Percentiles rank a stretch among this genome's conserved stretches.
Evolutionary conservation across 2,797 vertebrate genomes (phyloP).

Genomic region (Danio choprae): DNA sequence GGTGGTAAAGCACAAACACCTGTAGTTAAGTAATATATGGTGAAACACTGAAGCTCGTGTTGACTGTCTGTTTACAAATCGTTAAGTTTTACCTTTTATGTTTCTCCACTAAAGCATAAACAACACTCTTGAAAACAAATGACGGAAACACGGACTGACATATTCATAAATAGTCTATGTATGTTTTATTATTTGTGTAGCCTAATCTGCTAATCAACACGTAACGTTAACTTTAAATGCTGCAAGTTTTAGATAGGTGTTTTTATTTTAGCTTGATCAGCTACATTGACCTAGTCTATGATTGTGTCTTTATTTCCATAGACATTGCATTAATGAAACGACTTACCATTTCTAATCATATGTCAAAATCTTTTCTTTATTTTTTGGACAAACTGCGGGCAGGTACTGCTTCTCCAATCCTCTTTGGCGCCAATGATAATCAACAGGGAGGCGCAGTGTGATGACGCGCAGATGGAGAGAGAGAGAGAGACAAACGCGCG

Average conservation of each 20-base stretch:
- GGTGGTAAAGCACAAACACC: neutral
- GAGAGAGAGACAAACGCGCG: neutral
- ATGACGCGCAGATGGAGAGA: slow-evolving; percentile 70
- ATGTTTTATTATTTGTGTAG: neutral
- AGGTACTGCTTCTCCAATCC: slow-evolving; percentile 36
- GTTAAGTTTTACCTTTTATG: neutral
- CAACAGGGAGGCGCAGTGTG: slow-evolving; percentile 72
- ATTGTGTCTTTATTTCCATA: neutral
- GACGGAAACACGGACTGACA: neutral
- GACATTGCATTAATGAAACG: neutral
- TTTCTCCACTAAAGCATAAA: neutral
- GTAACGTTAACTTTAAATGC: neutral
- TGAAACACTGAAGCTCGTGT: neutral
- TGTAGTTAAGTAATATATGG: neutral
- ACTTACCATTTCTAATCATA: slow-evolving; percentile 63
- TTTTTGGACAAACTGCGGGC: slow-evolving; percentile 34
- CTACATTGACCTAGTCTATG: neutral
- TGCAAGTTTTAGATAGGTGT: slow-evolving; percentile 18
- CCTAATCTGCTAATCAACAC: neutral
- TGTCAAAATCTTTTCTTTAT: slow-evolving; percentile 23
- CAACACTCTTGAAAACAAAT: neutral
- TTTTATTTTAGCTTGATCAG: neutral
- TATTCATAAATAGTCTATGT: neutral
- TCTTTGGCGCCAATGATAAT: slow-evolving; percentile 78
- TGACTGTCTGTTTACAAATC: neutral